Evolutionary conservation across 2,888 invertebrate species (phyloP).

Genomic region (Nezara viridula): DNA sequence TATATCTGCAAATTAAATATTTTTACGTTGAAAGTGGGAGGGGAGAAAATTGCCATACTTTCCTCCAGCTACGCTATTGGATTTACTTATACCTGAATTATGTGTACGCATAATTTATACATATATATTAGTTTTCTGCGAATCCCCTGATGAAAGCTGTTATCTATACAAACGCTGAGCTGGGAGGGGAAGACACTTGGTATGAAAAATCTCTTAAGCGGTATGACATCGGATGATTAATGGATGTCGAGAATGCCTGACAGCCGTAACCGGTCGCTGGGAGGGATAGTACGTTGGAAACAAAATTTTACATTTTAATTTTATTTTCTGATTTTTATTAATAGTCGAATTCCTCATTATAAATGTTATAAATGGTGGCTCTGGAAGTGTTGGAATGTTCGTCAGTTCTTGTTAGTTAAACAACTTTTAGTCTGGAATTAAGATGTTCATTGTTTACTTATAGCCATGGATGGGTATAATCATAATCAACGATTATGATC

Average conservation of each 20-base stretch:
- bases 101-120: not conserved
- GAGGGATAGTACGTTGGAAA: not conserved
- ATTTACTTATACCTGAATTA: not conserved
- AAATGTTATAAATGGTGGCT: not conserved
- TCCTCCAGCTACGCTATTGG: too few relatives aligned
- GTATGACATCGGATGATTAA: constrained; percentile 6
- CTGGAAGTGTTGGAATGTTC: not conserved
- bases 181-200: not conserved
- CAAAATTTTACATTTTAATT: constrained; percentile 16
- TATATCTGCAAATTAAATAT: too few relatives aligned
- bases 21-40: too few relatives aligned
- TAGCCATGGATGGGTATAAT: too few relatives aligned
- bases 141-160: not conserved
- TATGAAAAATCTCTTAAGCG: constrained; percentile 43
- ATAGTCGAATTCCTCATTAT: not conserved
- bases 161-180: not conserved
- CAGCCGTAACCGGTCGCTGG: not conserved
- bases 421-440: not conserved
- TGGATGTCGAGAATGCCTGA: not conserved
- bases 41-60: not conserved
- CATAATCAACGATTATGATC: too few relatives aligned
- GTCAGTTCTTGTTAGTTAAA: not conserved
- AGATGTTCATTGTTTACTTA: not conserved
- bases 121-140: constrained; percentile 17
- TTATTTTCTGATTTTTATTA: constrained; percentile 7